These are phyloP conservation scores for Pangasius djambal DNA, from an alignment of 2,797 vertebrate species.

Conservation along the genomic window DNA sequence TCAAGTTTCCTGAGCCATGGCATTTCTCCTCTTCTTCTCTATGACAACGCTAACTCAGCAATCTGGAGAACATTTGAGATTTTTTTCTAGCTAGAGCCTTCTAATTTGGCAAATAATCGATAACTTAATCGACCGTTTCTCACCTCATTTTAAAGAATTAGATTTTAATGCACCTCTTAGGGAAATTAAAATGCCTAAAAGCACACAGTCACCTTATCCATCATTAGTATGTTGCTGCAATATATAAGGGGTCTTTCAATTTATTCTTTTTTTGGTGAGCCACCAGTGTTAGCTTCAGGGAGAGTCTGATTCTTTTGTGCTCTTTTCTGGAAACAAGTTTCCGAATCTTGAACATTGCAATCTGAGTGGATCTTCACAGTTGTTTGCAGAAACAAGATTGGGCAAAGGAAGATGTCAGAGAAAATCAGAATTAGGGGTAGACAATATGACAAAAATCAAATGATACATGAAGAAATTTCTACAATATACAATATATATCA, in stretches of 20 bases:
- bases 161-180: not conserved
- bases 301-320: not conserved
- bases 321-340: not conserved
- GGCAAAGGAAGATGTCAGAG: not conserved
- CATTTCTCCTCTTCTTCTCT: not conserved
- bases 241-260: not conserved
- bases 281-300: not conserved
- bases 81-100: not conserved
- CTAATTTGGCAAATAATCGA: not conserved
- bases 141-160: not conserved
- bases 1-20: not conserved
- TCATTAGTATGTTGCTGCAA: not conserved
- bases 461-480: not conserved
- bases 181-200: not conserved
- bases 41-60: not conserved
- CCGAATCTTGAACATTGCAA: not conserved
- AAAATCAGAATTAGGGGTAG: not conserved
- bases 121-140: not conserved
- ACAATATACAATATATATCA: not conserved
- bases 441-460: not conserved
- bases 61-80: not conserved
- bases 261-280: not conserved
- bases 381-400: not conserved
- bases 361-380: not conserved
- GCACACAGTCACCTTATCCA: not conserved